These are phyloP conservation scores for Pteria penguin DNA, from an alignment of 2,888 invertebrate genomes.

Conservation along the genomic window DNA sequence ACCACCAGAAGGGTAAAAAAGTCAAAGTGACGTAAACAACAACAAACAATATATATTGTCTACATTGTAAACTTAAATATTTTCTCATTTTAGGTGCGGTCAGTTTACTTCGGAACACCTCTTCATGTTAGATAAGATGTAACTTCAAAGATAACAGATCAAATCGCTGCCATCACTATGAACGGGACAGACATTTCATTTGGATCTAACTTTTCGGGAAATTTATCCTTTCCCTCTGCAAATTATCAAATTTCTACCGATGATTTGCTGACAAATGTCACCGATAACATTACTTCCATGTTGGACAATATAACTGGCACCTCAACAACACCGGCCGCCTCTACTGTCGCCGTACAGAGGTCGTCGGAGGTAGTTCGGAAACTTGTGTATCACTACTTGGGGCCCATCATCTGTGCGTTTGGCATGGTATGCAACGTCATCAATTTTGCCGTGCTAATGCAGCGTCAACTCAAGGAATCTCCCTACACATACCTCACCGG, in stretches of 20 bases:
- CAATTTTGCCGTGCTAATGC: conserved; percentile 73
- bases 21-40: no score
- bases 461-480: conserved; percentile 72
- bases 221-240: not conserved
- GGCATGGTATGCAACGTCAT: conserved; percentile 75
- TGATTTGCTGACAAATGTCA: not conserved
- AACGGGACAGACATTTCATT: no score
- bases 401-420: conserved; percentile 71
- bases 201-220: no score
- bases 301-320: not conserved
- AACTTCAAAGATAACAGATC: no score
- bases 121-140: no score
- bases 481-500: conserved; percentile 76
- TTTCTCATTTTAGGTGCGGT: no score
- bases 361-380: conserved; percentile 22
- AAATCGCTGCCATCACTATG: no score
- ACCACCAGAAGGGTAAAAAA: no score
- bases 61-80: no score
- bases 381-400: conserved; percentile 64
- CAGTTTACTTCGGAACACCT: no score
- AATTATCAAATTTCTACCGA: not conserved
- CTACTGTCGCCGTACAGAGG: not conserved
- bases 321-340: not conserved
- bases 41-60: no score
- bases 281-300: not conserved